Evolutionary conservation across 2,888 invertebrate genomes (phyloP), one percentile per base, ranked within the genome.

Genomic region (Cheilosia pagana): DNA sequence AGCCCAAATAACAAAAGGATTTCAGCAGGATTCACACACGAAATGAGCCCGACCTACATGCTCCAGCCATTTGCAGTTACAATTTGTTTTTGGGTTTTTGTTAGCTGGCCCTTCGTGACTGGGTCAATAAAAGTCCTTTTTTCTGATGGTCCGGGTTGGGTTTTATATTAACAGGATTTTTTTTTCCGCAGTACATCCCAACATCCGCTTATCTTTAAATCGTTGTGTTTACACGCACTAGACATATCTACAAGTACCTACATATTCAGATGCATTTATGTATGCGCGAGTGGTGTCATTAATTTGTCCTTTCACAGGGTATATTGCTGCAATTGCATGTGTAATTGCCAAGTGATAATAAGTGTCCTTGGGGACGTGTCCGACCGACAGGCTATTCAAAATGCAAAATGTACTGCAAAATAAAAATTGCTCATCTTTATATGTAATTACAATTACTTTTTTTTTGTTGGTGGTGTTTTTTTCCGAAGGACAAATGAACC

Each of bases 331-430:
- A 82, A 82, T 83, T 79, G 74, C 74, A 75, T 60, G 52, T 63
- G 72, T 83, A 79, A 83, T 83, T 79, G 72, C 79, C 59, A 83
- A 75, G 79, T 70, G 83, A 83, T 83, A 83, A 83, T 83, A 83
- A 83, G 79, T 79, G 59, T 83, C 79, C 83, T 83, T 79, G 79
- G 83, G 79, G 79, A 83, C 57, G 71, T 63, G 50, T 35, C 35
- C 35, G 16, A 19, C 35, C 35, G 16, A 19, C 23, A 25, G 23
- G 35, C 23, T 43, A 57, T 70, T 45, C 55, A 70, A 59, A 63
- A 35, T 65, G 59, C 62, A 78, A 48, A 48, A 82, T 82, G 76
- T 78, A 83, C 78, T 78, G 82, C 72, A 50, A 78, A 67, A 67
- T 65, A 48, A 60, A 82, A 78, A 72, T 72, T 53, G 14, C 55